These are phyloP conservation scores for Gastrophryne carolinensis DNA, from an alignment of 2,797 vertebrate genomes.

Conservation along the genomic window DNA sequence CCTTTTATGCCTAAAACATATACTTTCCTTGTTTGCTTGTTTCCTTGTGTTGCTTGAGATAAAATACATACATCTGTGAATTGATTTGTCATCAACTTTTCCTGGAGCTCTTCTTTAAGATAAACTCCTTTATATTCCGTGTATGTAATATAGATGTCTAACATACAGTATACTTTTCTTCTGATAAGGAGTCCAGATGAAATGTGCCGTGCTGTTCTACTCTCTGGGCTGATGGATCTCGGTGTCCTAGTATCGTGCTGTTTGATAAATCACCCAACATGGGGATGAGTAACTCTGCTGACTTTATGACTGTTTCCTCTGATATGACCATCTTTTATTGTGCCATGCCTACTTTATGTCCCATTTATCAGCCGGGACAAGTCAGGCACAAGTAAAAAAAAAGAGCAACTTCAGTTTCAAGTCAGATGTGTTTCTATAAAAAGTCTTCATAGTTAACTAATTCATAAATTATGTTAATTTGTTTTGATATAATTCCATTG, in stretches of 20 bases:
- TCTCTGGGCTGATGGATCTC: constrained; percentile 17
- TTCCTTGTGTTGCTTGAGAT: too few relatives aligned
- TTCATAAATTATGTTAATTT: neutral
- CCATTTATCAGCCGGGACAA: neutral
- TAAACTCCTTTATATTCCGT: neutral
- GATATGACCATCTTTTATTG: neutral
- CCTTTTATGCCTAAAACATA: neutral
- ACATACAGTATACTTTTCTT: neutral
- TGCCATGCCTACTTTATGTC: neutral
- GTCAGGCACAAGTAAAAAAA: neutral
- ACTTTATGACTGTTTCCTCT: neutral
- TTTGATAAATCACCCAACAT: constrained; percentile 3
- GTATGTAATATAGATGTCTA: neutral
- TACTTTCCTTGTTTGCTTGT: neutral
- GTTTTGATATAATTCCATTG: neutral
- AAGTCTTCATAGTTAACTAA: too few relatives aligned
- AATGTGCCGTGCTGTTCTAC: neutral
- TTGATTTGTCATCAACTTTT: neutral
- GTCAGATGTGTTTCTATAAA: neutral
- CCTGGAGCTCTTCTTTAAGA: neutral
- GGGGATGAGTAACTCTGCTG: neutral
- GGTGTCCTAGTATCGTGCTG: neutral
- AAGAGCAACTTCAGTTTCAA: neutral
- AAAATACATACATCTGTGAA: too few relatives aligned
- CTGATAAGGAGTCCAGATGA: neutral